A percentile compares a stretch with the other conserved stretches of the same genome.
These are phyloP conservation scores for Macrophya annulata DNA, from an alignment of 2,888 invertebrate genomes.

Conservation along the genomic window DNA sequence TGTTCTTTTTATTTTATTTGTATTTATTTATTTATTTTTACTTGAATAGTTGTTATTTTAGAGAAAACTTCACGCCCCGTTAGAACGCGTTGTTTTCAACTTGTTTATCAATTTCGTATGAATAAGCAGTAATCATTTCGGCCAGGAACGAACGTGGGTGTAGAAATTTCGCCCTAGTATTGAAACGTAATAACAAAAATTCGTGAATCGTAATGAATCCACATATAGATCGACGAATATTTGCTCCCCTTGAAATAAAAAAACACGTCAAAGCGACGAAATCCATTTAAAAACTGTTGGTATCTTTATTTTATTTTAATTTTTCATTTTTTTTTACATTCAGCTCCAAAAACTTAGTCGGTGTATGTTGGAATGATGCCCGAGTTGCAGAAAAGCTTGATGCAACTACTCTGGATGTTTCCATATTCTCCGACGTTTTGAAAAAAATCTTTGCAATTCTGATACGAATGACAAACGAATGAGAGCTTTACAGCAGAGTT, in stretches of 20 bases:
- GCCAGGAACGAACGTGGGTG: not conserved
- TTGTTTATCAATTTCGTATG: not conserved
- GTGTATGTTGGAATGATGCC: not conserved
- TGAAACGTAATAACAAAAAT: not conserved
- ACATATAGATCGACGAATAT: too few species aligned
- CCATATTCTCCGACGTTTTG: not conserved
- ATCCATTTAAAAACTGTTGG: not conserved
- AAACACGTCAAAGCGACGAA: not conserved
- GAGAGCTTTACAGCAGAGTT: not conserved
- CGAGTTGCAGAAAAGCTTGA: not conserved
- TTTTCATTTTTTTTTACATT: too few species aligned
- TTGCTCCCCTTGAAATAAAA: not conserved
- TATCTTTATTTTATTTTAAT: not conserved
- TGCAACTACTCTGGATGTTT: not conserved
- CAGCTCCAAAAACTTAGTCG: not conserved
- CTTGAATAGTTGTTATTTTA: not conserved
- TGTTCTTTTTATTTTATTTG: not conserved
- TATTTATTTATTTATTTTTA: not conserved
- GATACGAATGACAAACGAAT: not conserved
- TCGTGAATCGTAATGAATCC: not conserved
- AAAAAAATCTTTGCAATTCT: too few species aligned
- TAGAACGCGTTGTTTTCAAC: not conserved
- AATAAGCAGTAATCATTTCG: too few species aligned
- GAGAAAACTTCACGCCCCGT: not conserved
- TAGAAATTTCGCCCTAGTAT: not conserved